Evolutionary conservation across 2,888 invertebrate genomes (phyloP), one percentile per base, ranked within the genome.

Genomic region (Petrolisthes manimaculis): DNA sequence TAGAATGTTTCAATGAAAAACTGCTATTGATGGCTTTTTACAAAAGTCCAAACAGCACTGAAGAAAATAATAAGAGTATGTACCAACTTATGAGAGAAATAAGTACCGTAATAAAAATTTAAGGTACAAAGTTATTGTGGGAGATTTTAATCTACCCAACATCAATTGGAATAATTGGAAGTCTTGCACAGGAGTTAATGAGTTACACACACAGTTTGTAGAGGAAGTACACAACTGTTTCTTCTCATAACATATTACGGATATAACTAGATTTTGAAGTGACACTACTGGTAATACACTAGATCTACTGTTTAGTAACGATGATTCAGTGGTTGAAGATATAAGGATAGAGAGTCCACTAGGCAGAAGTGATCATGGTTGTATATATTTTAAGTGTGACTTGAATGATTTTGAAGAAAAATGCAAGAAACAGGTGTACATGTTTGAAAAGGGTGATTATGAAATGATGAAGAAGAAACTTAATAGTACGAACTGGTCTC

Each of bases 71-170:
- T 55, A 53, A 53, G n/a, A 80, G 21, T 51, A 14, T 80, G 12
- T 14, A 37, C 9, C 18, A 4, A 14, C 53, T 80, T 24, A 9
- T 80, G 81, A 24, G 53, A 37, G 54, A 80, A 80, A 18, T 80
- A 80, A 80, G n/a, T n/a, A n/a, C n/a, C n/a, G 81, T 80, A 53
- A 80, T 18, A 21, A 21, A 14, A 55, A 21, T 51, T 14, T 53
- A 55, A 53, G 21, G 56, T 21, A 80, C 56, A 80, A 53, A 54
- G 21, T 80, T 14, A 21, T 80, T 24, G 18, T 80, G n/a, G 53
- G 81, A 21, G 81, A 80, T 14, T 80, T 80, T 80, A 80, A 80
- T 53, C 14, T 80, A 18, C 81, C 77, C 12, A 53, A 80, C 53
- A 53, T 80, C 9, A 54, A 80, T n/a, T 80, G 81, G 81, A 21